phyloP scores from a whole-genome alignment of 1,140 invertebrate species.

The Drosophila albomicans region DNA sequence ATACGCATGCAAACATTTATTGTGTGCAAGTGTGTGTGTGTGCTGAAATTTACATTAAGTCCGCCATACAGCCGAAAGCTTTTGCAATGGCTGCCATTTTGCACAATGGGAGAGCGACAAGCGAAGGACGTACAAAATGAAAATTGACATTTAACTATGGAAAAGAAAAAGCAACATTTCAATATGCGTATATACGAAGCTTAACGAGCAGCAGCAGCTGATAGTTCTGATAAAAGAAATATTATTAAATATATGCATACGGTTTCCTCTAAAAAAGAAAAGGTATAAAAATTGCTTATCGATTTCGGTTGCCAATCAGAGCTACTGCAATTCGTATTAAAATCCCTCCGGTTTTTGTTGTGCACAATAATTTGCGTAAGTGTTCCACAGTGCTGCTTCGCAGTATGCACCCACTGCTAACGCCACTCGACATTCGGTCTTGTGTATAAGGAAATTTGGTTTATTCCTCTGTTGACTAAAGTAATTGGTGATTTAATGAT shows the following conservation, averaged over 20 bases:
- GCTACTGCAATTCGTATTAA: too few species aligned
- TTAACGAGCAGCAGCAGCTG: not conserved
- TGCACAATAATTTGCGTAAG: not conserved
- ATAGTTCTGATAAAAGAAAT: not conserved
- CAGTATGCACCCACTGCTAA: constrained; percentile 27
- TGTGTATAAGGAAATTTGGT: constrained; percentile 81
- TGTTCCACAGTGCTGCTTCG: not conserved
- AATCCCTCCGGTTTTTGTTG: too few species aligned
- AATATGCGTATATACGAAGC: not conserved
- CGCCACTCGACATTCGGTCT: constrained; percentile 60
- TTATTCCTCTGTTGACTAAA: constrained; percentile 82
- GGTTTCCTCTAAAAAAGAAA: too few species aligned
- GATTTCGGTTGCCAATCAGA: not conserved
- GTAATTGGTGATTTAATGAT: constrained; percentile 84
- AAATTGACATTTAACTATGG: constrained; percentile 54
- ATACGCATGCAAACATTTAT: not conserved
- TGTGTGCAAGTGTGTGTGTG: constrained; percentile 1
- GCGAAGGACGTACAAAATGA: constrained; percentile 51
- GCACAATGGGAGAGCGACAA: constrained; percentile 25
- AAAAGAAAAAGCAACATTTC: constrained; percentile 5
- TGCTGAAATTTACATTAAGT: constrained; percentile 45
- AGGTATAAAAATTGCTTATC: not conserved
- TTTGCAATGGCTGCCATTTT: constrained; percentile 34
- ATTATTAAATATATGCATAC: not conserved
- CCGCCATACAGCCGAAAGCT: constrained; percentile 19